Conservation (phyloP, 2,113 vertebrate species). For the Orientallactaga bullata region DNA sequence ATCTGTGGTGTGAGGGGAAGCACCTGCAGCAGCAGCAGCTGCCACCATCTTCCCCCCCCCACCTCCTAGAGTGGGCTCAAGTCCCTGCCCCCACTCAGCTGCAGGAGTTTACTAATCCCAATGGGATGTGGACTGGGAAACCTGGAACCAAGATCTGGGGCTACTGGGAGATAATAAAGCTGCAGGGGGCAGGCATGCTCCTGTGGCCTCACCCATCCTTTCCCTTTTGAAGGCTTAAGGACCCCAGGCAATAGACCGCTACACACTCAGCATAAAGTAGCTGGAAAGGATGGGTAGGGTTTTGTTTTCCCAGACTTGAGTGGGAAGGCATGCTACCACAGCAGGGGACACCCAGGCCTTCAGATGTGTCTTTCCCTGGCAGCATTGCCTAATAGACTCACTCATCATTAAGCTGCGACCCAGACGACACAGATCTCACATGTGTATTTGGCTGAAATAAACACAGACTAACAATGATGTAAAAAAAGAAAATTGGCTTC, state of each 20-base stretch:
- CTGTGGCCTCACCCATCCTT: neutral
- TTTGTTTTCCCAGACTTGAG: neutral
- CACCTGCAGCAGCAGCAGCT: conserved; percentile 47
- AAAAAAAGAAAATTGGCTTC: neutral
- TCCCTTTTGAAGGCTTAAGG: neutral
- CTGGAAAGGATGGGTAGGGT: neutral
- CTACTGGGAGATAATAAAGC: conserved; percentile 46
- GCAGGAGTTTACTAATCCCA: conserved; percentile 19
- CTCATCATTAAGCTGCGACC: neutral
- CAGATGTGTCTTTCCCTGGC: neutral
- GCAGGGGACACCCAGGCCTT: neutral
- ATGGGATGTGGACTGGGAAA: neutral
- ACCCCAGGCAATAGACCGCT: neutral
- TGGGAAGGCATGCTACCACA: neutral
- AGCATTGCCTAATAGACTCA: neutral
- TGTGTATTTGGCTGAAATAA: conserved; percentile 13
- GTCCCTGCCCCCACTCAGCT: neutral
- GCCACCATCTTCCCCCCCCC: neutral
- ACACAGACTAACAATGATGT: conserved; percentile 14
- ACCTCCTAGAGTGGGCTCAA: neutral
- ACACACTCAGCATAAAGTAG: neutral
- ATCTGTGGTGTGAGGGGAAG: conserved; percentile 39
- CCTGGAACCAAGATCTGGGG: conserved; percentile 45
- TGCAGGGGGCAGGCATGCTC: conserved; percentile 8
- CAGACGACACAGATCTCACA: neutral